These are phyloP conservation scores for Drosophila santomea DNA, from an alignment of 1,140 invertebrate genomes.

Conservation along the genomic window DNA sequence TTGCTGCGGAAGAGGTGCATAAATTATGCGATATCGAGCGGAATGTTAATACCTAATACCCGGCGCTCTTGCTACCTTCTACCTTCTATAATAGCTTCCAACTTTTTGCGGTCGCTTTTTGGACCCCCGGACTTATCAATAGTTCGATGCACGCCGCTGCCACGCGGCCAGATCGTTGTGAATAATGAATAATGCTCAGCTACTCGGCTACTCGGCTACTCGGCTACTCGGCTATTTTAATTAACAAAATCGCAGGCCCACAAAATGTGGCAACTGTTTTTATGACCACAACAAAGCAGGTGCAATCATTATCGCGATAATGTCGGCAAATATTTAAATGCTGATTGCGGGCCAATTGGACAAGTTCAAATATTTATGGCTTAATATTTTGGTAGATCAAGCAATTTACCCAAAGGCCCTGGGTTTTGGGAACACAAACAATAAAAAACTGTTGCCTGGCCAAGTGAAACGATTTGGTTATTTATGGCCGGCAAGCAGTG, in stretches of 20 bases:
- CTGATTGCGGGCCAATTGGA: constrained; percentile 35
- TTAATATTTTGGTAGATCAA: constrained; percentile 31
- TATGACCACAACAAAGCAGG: constrained; percentile 31
- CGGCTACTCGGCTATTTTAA: constrained; percentile 13
- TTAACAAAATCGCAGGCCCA: constrained; percentile 32
- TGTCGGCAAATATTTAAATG: constrained; percentile 38
- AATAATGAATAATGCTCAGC: background rate
- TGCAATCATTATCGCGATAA: constrained; percentile 14
- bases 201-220: background rate
- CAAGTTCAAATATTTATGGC: constrained; percentile 44
- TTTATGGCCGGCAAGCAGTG: constrained; percentile 26
- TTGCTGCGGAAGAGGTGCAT: constrained; percentile 55
- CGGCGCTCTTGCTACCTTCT: constrained; percentile 9
- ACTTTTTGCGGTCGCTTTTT: constrained; percentile 1
- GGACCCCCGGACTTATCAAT: constrained; percentile 27
- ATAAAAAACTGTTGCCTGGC: background rate
- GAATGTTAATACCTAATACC: constrained; percentile 40
- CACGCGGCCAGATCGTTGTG: constrained; percentile 16
- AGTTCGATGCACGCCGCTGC: constrained; percentile 21
- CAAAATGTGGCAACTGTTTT: constrained; percentile 14
- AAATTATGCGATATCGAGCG: constrained; percentile 60
- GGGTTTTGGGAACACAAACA: background rate
- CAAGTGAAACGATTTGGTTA: constrained; percentile 26
- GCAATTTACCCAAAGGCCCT: constrained; percentile 1
- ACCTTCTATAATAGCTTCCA: background rate